Base-by-base conservation (phyloP, 2,888 invertebrate genomes). In the Neria commutata region DNA sequence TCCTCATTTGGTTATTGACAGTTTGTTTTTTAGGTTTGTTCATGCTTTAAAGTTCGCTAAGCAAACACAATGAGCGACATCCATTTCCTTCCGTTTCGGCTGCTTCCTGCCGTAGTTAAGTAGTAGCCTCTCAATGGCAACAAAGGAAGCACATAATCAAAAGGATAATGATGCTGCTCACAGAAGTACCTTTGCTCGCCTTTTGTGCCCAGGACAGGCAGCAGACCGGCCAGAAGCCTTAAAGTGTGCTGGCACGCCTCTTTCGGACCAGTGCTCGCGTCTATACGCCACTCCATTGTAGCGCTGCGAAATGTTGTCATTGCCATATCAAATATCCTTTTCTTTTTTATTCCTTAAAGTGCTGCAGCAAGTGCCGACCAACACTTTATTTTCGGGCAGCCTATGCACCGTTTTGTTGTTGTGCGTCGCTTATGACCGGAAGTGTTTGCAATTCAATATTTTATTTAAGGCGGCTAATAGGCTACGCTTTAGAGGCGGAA, bases 21-120 rank as follows among this genome's bases (percentile, higher is more conserved):
- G 17, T 42, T 42, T 21, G 42, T 3, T 42, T n/a, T n/a, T n/a
- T n/a, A n/a, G n/a, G n/a, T n/a, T n/a, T n/a, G n/a, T n/a, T n/a
- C 21, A 19, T 6, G 42, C 60, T 56, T 58, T 56, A 59, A 62
- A 68, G 66, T 66, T 67, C 65, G 69, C 62, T 67, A 67, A 56
- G 51, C 65, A 68, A 67, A 68, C 61, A 68, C 66, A 66, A 66
- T 62, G 61, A 56, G 57, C 42, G 42, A 21, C 42, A 11, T 17
- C 42, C 19, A 2, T 11, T 29, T 29, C 29, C 29, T 29, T 29
- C 29, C 29, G 6, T 29, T 11, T 29, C 29, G 29, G 29, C 29
- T 11, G 29, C 29, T 11, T 29, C 29, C 29, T 29, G 29, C 29
- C 29, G 6, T 6, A 6, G 6, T 29, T 29, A 6, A n/a, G 37